A percentile compares a stretch with the other conserved stretches of the same genome.
phyloP scores from a whole-genome alignment of 2,797 vertebrate genomes.

The Sparus aurata region DNA sequence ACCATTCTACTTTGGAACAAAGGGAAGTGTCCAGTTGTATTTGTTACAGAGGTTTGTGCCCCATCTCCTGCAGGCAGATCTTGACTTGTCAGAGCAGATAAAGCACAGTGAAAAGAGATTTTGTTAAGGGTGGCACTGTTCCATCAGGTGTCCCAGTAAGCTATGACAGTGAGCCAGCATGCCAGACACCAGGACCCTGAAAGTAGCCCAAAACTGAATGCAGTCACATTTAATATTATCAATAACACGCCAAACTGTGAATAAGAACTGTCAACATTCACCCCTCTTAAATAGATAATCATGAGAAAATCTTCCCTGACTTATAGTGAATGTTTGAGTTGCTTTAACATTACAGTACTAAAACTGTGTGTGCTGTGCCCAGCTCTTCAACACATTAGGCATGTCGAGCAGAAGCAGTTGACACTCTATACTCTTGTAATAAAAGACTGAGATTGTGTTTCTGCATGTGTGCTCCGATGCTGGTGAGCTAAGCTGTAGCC shows the following conservation, averaged over 20 bases:
- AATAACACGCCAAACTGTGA: background rate
- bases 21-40: background rate
- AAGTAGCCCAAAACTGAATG: background rate
- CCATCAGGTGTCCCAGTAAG: background rate
- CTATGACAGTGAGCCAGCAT: background rate
- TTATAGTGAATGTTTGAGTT: background rate
- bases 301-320: background rate
- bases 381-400: constrained; percentile 39
- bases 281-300: background rate
- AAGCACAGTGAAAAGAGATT: background rate
- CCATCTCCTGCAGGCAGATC: background rate
- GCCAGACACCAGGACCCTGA: background rate
- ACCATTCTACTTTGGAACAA: too few species aligned
- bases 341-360: too few species aligned
- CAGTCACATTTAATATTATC: background rate
- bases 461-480: background rate
- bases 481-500: constrained; percentile 12
- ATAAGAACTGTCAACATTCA: too few species aligned
- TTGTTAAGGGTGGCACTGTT: background rate
- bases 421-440: constrained; percentile 30
- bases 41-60: background rate
- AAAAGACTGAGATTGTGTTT: background rate
- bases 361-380: background rate
- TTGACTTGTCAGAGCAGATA: background rate
- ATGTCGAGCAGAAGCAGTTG: constrained; percentile 39